These are phyloP conservation scores for Cyanistes caeruleus DNA, from an alignment of 2,113 vertebrate genomes.

Conservation along the genomic window DNA sequence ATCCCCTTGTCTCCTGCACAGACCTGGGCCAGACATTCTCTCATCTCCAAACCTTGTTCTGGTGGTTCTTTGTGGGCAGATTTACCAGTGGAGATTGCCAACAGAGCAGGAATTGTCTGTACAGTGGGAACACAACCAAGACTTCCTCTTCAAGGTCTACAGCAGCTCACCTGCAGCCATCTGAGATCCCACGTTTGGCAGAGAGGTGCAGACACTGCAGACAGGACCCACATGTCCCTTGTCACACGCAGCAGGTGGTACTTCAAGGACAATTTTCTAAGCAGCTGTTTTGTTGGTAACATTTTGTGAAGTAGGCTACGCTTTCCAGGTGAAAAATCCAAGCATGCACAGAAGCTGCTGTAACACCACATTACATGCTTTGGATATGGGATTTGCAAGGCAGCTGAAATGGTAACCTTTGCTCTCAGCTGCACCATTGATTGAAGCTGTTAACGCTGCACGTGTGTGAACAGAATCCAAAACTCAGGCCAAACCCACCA, in stretches of 20 bases:
- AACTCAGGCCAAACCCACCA: not conserved
- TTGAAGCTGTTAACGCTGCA: not conserved
- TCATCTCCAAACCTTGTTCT: not conserved
- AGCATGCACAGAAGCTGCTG: not conserved
- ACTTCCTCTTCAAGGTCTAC: not conserved
- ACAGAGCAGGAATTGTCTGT: not conserved
- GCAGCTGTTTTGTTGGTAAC: not conserved
- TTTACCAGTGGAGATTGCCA: not conserved
- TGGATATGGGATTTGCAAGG: not conserved
- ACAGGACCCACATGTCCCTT: not conserved
- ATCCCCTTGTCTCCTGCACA: not conserved
- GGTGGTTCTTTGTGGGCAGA: not conserved
- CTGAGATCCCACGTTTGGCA: not conserved
- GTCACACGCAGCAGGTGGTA: not conserved
- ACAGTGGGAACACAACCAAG: not conserved
- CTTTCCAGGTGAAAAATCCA: not conserved
- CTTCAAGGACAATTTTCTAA: not conserved
- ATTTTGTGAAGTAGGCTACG: not conserved
- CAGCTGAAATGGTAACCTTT: not conserved
- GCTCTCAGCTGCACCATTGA: not conserved
- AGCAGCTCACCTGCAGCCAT: not conserved
- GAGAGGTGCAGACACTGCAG: not conserved
- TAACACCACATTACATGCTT: not conserved
- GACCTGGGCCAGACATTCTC: not conserved
- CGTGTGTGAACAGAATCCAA: not conserved